Base-by-base conservation (phyloP, 2,888 invertebrate genomes). In the Griposia aprilina region DNA sequence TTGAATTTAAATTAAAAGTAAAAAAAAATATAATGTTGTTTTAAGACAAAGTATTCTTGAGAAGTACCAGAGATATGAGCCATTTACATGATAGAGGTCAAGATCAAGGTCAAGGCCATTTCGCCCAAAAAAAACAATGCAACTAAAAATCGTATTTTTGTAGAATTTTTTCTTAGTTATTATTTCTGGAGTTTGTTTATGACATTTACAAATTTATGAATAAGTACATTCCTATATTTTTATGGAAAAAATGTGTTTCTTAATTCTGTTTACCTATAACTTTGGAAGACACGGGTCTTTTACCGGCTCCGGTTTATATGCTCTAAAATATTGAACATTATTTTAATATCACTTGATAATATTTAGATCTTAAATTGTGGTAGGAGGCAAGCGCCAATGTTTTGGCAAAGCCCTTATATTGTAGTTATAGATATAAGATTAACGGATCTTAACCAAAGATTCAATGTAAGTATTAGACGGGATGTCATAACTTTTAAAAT, bases 381-480 rank as follows among this genome's bases (percentile, higher is more conserved):
- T 69, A 73, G 20, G 7, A 62, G 57, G 65, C 62, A 55, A 74
- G 36, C 41, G 75, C 81, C 63, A 45, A 23, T 71, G 48, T 52
- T 66, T 50, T 55, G 63, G 50, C 36, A 41, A 62, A 60, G 23
- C 62, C 63, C 59, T 45, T 48, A n/a, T 36, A n/a, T 52, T 45
- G 15, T 70, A 70, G 48, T 59, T 52, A n/a, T 85, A 87, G 59
- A 30, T 36, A 26, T 84, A 84, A 80, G 81, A 78, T 41, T 57
- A 59, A 66, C 30, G 83, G 70, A 65, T 84, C 84, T 80, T 84
- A 8, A 67, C 84, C 84, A 84, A 84, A 84, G 85, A 87, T 87
- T 85, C 87, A 67, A 63, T 57, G 23, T 85, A 73, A 85, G 82
- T 84, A 73, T 70, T 75, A 74, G 48, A 72, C 26, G 45, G 20